Conservation (phyloP, 2,888 invertebrate genomes). For the Tiliacea aurago region DNA sequence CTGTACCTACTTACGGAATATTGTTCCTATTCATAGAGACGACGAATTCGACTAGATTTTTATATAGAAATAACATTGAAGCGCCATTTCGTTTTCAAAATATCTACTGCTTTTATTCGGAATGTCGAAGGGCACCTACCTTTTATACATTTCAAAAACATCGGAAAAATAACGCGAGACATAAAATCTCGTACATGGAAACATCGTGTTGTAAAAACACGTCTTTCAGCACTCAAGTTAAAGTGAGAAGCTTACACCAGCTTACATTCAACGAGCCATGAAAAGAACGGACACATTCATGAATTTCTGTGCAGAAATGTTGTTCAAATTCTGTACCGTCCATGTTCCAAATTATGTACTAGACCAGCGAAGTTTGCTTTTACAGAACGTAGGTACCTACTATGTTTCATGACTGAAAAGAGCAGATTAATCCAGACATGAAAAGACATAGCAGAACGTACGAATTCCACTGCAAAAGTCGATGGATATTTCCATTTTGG, state of each 20-base stretch:
- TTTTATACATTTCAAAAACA: conserved; percentile 12
- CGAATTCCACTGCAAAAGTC: background rate
- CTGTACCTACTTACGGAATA: too few relatives aligned
- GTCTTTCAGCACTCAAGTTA: conserved; percentile 25
- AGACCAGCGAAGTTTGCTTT: conserved; percentile 2
- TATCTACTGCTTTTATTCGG: background rate
- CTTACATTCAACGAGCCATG: conserved; percentile 54
- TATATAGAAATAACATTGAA: background rate
- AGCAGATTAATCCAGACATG: background rate
- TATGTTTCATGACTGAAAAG: background rate
- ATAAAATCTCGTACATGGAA: conserved; percentile 25
- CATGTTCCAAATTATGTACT: conserved; percentile 29
- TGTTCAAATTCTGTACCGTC: conserved; percentile 57
- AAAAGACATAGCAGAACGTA: background rate
- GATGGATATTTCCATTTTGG: background rate
- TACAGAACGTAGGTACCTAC: background rate
- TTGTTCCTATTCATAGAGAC: background rate
- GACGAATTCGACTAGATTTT: background rate
- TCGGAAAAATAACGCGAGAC: conserved; percentile 15
- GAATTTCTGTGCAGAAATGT: conserved; percentile 56
- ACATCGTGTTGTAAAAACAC: conserved; percentile 30
- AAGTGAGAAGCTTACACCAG: conserved; percentile 47
- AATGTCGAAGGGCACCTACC: background rate
- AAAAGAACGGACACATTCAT: conserved; percentile 49
- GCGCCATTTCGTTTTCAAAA: background rate